A percentile compares a stretch with the other conserved stretches of the same genome.
Evolutionary conservation across 2,888 invertebrate genomes (phyloP).

Genomic region (Trichogramma dendrolimi): DNA sequence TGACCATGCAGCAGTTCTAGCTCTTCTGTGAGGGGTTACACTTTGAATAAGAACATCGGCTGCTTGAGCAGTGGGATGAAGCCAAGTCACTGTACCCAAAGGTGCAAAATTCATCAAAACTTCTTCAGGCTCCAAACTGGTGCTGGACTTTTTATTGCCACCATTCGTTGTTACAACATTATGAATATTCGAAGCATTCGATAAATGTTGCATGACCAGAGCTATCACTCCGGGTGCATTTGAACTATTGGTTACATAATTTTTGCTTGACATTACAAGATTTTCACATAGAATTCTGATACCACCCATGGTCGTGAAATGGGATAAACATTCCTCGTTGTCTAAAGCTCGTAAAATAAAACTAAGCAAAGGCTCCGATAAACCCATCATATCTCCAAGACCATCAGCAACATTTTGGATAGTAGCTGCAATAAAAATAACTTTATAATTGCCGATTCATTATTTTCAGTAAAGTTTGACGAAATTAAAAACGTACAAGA

Average conservation of each 20-base stretch:
- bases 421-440: slow-evolving; percentile 35
- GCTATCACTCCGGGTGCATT: slow-evolving; percentile 54
- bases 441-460: neutral
- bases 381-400: slow-evolving; percentile 54
- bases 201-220: slow-evolving; percentile 63
- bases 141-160: slow-evolving; percentile 47
- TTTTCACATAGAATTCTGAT: slow-evolving; percentile 73
- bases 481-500: slow-evolving; percentile 45
- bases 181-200: slow-evolving; percentile 52
- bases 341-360: slow-evolving; percentile 77
- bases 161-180: slow-evolving; percentile 45
- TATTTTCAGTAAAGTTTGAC: neutral
- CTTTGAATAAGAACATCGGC: slow-evolving; percentile 84
- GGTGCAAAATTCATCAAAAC: slow-evolving; percentile 88
- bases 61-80: slow-evolving; percentile 81
- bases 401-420: slow-evolving; percentile 39
- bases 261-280: slow-evolving; percentile 58
- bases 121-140: slow-evolving; percentile 61
- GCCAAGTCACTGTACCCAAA: slow-evolving; percentile 72
- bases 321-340: slow-evolving; percentile 68
- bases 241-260: slow-evolving; percentile 55
- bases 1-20: slow-evolving; percentile 90
- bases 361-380: slow-evolving; percentile 84
- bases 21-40: slow-evolving; percentile 75
- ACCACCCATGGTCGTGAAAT: slow-evolving; percentile 73